Evolutionary conservation across 30 jellyfish, hydroid and myxozoan genomes (phyloP).

Genomic region (Hydra vulgaris): DNA sequence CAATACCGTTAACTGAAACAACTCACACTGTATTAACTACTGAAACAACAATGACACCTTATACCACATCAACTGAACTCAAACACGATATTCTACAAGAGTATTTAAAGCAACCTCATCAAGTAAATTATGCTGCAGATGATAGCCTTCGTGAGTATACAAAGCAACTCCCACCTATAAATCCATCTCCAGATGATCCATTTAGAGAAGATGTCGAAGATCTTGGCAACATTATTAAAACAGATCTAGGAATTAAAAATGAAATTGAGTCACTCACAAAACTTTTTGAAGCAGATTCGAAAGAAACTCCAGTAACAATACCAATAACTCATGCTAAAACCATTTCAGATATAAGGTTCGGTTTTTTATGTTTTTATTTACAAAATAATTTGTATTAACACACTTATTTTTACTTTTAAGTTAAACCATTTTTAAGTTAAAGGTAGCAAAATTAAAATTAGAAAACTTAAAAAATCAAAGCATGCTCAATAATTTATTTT

Average conservation of each 20-base stretch:
- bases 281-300: constrained; percentile 10
- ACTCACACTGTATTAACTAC: background rate
- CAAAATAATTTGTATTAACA: too few species aligned
- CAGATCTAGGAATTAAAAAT: constrained; percentile 15
- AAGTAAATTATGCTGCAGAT: constrained; percentile 6
- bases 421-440: too few species aligned
- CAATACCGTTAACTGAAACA: background rate
- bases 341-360: background rate
- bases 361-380: too few species aligned
- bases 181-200: constrained; percentile 26
- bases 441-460: too few species aligned
- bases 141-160: background rate
- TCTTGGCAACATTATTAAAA: constrained; percentile 14
- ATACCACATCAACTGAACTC: background rate
- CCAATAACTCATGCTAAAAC: background rate
- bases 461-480: too few species aligned
- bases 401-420: too few species aligned
- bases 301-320: background rate
- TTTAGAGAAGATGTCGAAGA: constrained; percentile 37
- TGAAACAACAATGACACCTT: background rate
- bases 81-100: background rate
- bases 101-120: background rate
- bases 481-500: too few species aligned
- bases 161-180: constrained; percentile 12
- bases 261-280: constrained; percentile 18